Evolutionary conservation across 2,888 invertebrate species (phyloP).

Genomic region (Hyposoter dolosus): DNA sequence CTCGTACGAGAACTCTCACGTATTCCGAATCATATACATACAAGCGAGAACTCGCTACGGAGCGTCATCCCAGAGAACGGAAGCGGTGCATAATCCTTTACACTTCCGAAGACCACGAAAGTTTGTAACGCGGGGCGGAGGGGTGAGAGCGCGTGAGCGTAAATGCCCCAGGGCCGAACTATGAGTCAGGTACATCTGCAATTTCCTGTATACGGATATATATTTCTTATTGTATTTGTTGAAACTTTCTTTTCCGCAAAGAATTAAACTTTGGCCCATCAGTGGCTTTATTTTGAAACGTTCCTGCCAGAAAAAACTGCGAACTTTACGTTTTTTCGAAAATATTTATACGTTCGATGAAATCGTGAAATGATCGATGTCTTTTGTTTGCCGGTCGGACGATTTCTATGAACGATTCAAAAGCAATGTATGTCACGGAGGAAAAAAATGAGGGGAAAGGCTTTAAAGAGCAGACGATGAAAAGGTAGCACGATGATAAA

Average conservation of each 20-base stretch:
- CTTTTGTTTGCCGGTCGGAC: not conserved
- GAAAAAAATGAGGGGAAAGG: conserved; percentile 35
- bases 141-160: conserved; percentile 17
- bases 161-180: conserved; percentile 56
- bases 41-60: conserved; percentile 30
- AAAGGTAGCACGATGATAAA: conserved; percentile 32
- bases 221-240: conserved; percentile 14
- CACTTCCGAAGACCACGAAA: conserved; percentile 70
- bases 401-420: not conserved
- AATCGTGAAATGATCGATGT: not conserved
- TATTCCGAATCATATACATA: conserved; percentile 40
- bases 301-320: not conserved
- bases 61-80: conserved; percentile 24
- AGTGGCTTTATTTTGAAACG: not conserved
- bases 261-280: not conserved
- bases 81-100: conserved; percentile 68
- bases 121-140: conserved; percentile 27
- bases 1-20: conserved; percentile 51
- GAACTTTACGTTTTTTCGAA: not conserved
- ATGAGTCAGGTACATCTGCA: conserved; percentile 48
- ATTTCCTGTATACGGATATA: conserved; percentile 37
- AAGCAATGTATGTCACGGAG: not conserved
- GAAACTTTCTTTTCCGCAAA: conserved; percentile 16
- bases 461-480: conserved; percentile 31
- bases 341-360: not conserved